phyloP scores from a whole-genome alignment of 2,113 vertebrate genomes.

The Callithrix jacchus region DNA sequence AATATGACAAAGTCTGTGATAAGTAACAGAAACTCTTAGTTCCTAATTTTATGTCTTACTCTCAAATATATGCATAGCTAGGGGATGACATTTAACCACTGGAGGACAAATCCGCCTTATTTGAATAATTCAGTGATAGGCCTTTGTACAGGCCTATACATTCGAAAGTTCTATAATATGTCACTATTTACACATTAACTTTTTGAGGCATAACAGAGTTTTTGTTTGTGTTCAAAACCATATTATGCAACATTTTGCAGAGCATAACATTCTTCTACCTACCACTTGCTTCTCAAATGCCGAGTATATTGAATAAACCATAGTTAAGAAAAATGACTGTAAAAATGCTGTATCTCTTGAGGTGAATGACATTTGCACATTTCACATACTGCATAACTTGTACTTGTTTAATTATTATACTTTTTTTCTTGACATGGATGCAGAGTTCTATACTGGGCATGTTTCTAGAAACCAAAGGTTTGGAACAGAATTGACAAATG shows the following conservation, averaged over 20 bases:
- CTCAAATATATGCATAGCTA: background rate
- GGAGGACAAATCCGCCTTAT: background rate
- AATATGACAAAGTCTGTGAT: background rate
- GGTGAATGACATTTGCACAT: background rate
- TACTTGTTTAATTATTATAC: background rate
- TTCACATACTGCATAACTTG: background rate
- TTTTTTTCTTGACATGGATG: background rate
- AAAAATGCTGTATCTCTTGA: background rate
- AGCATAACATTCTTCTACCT: background rate
- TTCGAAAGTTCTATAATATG: background rate
- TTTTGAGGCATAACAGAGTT: background rate
- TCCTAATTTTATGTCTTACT: background rate
- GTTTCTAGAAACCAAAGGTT: background rate
- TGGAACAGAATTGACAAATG: background rate
- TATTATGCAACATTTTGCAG: background rate
- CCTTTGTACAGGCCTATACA: too few species aligned
- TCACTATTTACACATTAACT: background rate
- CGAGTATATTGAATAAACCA: background rate
- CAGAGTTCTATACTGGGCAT: background rate
- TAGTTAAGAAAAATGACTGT: background rate
- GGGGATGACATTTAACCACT: background rate
- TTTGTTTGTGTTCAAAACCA: background rate
- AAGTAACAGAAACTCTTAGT: background rate
- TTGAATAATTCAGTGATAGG: background rate
- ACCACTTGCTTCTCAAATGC: background rate